Evolutionary conservation across 2,113 vertebrate genomes (phyloP).

Genomic region (Phalacrocorax aristotelis): DNA sequence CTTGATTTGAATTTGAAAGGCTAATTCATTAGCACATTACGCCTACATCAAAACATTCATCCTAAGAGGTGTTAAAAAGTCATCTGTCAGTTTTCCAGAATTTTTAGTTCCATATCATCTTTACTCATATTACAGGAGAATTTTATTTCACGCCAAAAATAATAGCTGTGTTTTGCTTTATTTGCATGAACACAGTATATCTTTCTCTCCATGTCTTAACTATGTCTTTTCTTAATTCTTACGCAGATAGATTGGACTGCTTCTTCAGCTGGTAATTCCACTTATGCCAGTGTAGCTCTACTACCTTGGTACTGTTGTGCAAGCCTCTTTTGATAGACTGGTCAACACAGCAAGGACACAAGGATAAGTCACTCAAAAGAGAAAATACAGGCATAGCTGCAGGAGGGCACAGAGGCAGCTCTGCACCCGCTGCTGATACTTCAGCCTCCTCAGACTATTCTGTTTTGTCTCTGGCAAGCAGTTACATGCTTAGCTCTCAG

Average conservation of each 20-base stretch:
- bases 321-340: neutral
- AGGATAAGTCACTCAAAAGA: neutral
- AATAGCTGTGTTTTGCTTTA: neutral
- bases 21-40: slow-evolving; percentile 65
- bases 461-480: neutral
- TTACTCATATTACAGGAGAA: neutral
- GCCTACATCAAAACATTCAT: slow-evolving; percentile 54
- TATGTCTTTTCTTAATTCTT: neutral
- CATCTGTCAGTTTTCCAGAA: slow-evolving; percentile 47
- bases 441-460: neutral
- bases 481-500: neutral
- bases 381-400: neutral
- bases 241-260: neutral
- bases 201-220: neutral
- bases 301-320: neutral
- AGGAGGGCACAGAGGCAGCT: neutral
- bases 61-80: slow-evolving; percentile 38
- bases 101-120: slow-evolving; percentile 13
- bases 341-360: neutral
- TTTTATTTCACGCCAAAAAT: neutral
- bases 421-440: neutral
- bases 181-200: neutral
- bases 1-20: slow-evolving; percentile 56
- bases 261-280: neutral
- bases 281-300: neutral